Base-by-base conservation (phyloP, 2,113 vertebrate genomes). In the Sciurus niger region DNA sequence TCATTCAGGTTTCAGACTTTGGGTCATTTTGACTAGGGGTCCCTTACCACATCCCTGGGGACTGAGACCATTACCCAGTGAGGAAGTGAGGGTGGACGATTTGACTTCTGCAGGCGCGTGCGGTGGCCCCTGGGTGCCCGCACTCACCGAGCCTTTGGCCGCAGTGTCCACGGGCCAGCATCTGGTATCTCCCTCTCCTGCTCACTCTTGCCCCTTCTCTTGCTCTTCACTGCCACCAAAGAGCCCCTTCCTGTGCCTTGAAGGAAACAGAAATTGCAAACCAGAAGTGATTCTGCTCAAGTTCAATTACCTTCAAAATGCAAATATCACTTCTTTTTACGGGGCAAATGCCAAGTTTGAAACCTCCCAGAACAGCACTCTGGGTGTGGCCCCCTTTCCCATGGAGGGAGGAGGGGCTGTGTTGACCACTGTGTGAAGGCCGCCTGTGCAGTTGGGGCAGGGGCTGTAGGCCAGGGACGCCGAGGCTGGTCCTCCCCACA, bases 181-280 rank as follows among this genome's bases (percentile, higher is more conserved):
- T 46, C 11, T 28, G 65, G 7, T 28, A 6, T 60, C 2, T 55
- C 20, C 74, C 13, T 34, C 73, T 13, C 65, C 40, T 12, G 30
- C 28, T 78, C 60, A 30, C 11, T 43, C 68, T 91, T 6, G 37
- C n/a, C 24, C 8, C 43, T 11, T 76, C 70, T 65, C 74, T 73
- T 72, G 30, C 84, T 79, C 78, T 68, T 79, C 7, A 14, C 18
- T 20, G 32, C 22, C 1, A 4, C 76, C 80, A 78, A 34, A 87
- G 88, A 82, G 70, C 20, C 84, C 76, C 63, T 46, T 40, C 67
- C 12, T 6, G 18, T 58, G 37, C 68, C 48, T 60, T 9, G 43
- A 89, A 60, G 89, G 89, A 95, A 97, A 86, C 34, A 90, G 68
- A 78, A 91, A 96, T 78, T 18, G 10, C 11, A 91, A 84, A 51